phyloP scores from a whole-genome alignment of 2,113 vertebrate genomes.

The Salvelinus alpinus region DNA sequence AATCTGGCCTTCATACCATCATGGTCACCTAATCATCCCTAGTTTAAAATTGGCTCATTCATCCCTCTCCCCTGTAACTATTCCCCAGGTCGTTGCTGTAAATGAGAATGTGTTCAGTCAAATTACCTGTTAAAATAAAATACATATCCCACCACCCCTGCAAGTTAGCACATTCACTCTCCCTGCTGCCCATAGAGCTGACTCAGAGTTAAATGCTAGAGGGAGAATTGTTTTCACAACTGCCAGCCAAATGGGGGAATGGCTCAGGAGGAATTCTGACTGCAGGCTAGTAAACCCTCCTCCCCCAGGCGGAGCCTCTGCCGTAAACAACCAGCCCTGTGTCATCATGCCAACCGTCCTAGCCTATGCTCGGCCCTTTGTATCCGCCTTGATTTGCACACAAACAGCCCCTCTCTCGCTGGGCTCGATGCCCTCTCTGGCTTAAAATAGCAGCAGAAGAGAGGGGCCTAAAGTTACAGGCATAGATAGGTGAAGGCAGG shows the following conservation, averaged over 20 bases:
- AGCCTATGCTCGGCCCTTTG: slow-evolving; percentile 32
- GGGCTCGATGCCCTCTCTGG: slow-evolving; percentile 50
- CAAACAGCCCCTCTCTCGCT: slow-evolving; percentile 20
- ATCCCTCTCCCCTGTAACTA: too few species aligned
- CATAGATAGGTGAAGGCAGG: slow-evolving; percentile 46
- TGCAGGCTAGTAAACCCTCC: slow-evolving; percentile 66
- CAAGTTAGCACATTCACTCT: not conserved
- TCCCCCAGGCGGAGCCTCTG: slow-evolving; percentile 45
- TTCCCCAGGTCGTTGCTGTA: too few species aligned
- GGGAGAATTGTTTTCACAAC: slow-evolving; percentile 80
- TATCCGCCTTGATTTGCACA: slow-evolving; percentile 25
- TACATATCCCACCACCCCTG: too few species aligned
- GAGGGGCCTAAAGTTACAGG: slow-evolving; percentile 56
- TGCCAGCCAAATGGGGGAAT: slow-evolving; percentile 79
- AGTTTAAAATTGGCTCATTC: too few species aligned
- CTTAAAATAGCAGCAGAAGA: slow-evolving; percentile 63
- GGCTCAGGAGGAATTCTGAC: slow-evolving; percentile 74
- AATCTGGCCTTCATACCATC: too few species aligned
- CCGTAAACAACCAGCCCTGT: slow-evolving; percentile 63
- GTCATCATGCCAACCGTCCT: slow-evolving; percentile 59
- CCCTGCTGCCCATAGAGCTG: slow-evolving; percentile 64
- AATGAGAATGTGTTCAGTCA: too few species aligned
- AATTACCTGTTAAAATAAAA: too few species aligned
- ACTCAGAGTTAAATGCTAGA: slow-evolving; percentile 70
- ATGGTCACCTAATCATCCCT: too few species aligned